phyloP scores from a whole-genome alignment of 2,888 invertebrate species.

The Hirtodrosophila duncani region DNA sequence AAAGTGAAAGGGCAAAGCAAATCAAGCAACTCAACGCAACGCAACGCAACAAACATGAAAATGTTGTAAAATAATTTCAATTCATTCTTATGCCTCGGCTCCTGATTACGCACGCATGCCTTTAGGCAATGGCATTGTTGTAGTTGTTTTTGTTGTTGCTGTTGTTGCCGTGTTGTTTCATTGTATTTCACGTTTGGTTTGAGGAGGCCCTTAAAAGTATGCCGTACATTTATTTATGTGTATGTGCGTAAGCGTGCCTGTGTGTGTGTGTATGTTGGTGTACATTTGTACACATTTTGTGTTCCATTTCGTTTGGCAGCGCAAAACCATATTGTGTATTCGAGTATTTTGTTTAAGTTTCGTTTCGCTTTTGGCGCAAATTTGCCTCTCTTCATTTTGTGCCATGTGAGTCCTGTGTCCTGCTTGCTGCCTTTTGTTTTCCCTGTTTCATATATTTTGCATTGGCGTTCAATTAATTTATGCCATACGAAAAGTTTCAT shows the following conservation, averaged over 20 bases:
- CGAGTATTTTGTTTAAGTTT: constrained; percentile 9
- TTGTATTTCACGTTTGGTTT: too few species aligned
- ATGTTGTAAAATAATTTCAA: constrained; percentile 70
- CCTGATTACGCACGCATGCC: constrained; percentile 49
- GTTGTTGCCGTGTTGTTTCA: too few species aligned
- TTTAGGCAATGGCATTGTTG: constrained; percentile 27
- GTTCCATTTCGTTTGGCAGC: constrained; percentile 34
- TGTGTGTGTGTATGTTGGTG: constrained; percentile 6
- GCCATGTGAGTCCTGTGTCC: too few species aligned
- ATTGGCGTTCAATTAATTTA: constrained; percentile 41
- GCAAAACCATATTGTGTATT: constrained; percentile 10
- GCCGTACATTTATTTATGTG: constrained; percentile 6
- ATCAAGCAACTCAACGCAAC: constrained; percentile 53
- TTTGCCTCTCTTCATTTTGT: too few species aligned
- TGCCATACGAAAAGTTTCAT: constrained; percentile 21
- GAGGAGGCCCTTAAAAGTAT: constrained; percentile 29
- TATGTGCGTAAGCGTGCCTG: constrained; percentile 7
- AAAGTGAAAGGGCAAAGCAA: constrained; percentile 29
- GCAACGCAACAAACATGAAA: constrained; percentile 56
- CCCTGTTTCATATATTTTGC: constrained; percentile 7
- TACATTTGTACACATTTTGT: constrained; percentile 17
- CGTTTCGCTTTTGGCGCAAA: too few species aligned
- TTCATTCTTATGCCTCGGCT: constrained; percentile 44
- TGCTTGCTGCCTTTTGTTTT: constrained; percentile 9
- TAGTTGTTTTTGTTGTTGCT: constrained; percentile 9